A percentile compares a stretch with the other conserved stretches of the same genome.
Conservation (phyloP, 2,797 vertebrate species). For the Helostoma temminkii region DNA sequence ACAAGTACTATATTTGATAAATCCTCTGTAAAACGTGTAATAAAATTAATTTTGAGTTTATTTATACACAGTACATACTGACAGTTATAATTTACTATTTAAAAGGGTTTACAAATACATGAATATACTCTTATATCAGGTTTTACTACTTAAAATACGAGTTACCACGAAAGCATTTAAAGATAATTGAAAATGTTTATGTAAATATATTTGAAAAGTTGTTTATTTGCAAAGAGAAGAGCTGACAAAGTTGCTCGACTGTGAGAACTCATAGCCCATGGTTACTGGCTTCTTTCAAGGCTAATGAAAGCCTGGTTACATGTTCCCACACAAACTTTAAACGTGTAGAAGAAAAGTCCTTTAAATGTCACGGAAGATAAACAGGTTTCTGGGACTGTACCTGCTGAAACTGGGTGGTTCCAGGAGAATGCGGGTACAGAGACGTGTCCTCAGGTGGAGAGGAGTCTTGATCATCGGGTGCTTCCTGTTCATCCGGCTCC, state of each 20-base stretch:
- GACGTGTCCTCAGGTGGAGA: constrained; percentile 98
- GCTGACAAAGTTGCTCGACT: too few relatives aligned
- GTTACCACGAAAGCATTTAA: too few relatives aligned
- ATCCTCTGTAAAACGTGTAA: too few relatives aligned
- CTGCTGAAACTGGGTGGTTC: constrained; percentile 95
- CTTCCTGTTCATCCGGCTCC: constrained; percentile 99
- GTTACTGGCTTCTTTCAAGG: constrained; percentile 12
- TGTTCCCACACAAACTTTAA: neutral
- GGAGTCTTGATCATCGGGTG: constrained; percentile 97
- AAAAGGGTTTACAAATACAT: too few relatives aligned
- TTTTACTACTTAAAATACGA: neutral
- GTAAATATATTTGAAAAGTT: too few relatives aligned
- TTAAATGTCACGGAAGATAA: neutral
- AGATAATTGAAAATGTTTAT: too few relatives aligned
- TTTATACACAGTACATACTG: too few relatives aligned
- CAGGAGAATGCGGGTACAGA: constrained; percentile 96
- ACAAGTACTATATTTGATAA: too few relatives aligned
- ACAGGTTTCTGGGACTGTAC: constrained; percentile 73
- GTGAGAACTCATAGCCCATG: neutral
- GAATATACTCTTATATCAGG: neutral
- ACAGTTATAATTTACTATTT: too few relatives aligned
- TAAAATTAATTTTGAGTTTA: too few relatives aligned
- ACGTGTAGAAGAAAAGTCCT: neutral
- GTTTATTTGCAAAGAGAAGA: too few relatives aligned
- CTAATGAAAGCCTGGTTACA: neutral